Conservation (phyloP, 2,113 vertebrate genomes). For the Grallaria varia region DNA sequence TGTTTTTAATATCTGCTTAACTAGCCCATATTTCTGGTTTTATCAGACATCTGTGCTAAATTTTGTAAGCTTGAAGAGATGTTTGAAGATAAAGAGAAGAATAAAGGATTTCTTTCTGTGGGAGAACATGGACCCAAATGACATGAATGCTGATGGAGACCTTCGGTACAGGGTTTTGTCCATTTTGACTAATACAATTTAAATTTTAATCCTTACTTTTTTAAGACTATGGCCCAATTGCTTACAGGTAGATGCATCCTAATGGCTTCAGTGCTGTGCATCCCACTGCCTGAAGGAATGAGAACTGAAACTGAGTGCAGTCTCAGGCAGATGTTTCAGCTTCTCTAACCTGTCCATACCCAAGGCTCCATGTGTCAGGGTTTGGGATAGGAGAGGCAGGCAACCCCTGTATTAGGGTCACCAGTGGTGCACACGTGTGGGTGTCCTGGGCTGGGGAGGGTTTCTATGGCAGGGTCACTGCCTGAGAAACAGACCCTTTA, state of each 20-base stretch:
- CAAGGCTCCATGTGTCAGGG: accelerated
- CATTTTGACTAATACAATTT: not conserved
- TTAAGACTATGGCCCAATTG: not conserved
- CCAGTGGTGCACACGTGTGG: accelerated
- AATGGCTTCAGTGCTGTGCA: not conserved
- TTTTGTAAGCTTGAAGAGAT: not conserved
- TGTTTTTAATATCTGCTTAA: not conserved
- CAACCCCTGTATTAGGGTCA: not conserved
- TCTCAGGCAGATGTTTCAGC: not conserved
- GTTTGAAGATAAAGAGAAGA: not conserved
- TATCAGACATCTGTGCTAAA: not conserved
- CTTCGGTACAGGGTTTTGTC: not conserved
- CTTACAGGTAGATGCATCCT: not conserved
- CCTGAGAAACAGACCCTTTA: not conserved
- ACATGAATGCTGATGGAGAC: not conserved
- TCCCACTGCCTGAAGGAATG: not conserved
- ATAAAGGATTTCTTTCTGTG: not conserved
- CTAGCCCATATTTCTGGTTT: not conserved
- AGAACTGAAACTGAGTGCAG: not conserved
- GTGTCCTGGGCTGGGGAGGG: not conserved
- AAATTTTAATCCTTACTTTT: not conserved
- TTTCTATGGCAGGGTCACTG: not conserved
- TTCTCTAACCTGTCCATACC: not conserved
- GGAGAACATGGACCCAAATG: not conserved
- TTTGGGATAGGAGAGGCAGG: not conserved